A percentile compares a stretch with the other conserved stretches of the same genome.
phyloP scores from a whole-genome alignment of 2,113 vertebrate species.

The Mungos mungo region DNA sequence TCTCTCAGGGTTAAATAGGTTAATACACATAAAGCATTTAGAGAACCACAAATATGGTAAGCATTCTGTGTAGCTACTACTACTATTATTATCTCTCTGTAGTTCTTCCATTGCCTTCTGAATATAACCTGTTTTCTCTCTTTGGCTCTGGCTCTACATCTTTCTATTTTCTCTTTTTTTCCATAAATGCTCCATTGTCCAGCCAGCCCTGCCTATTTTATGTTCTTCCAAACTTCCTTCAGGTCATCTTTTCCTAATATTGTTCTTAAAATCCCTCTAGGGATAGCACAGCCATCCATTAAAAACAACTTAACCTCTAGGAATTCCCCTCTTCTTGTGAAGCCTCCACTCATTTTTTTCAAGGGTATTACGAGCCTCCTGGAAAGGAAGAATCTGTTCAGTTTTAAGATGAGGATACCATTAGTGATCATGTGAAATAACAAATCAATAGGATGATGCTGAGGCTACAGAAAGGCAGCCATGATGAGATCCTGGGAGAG shows the following conservation, averaged over 20 bases:
- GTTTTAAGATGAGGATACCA: not conserved
- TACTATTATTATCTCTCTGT: not conserved
- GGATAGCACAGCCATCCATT: not conserved
- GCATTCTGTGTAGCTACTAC: not conserved
- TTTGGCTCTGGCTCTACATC: not conserved
- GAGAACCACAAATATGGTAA: not conserved
- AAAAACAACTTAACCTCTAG: not conserved
- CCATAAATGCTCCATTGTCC: not conserved
- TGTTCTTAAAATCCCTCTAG: constrained; percentile 20
- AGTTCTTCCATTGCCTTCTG: not conserved
- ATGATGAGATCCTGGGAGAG: not conserved
- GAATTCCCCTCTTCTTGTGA: not conserved
- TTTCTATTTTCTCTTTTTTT: not conserved
- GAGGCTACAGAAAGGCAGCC: not conserved
- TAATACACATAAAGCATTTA: not conserved
- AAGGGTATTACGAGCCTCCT: not conserved
- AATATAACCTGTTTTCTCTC: not conserved
- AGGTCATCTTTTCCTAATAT: not conserved
- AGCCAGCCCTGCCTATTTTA: not conserved
- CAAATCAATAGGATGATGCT: not conserved
- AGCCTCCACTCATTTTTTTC: not conserved
- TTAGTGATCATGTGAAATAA: not conserved
- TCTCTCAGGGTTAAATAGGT: not conserved
- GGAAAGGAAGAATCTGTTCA: constrained; percentile 29
- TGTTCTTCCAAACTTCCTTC: not conserved